These are phyloP conservation scores for Ennomos quercinarius DNA, from an alignment of 2,888 invertebrate genomes.

Conservation along the genomic window DNA sequence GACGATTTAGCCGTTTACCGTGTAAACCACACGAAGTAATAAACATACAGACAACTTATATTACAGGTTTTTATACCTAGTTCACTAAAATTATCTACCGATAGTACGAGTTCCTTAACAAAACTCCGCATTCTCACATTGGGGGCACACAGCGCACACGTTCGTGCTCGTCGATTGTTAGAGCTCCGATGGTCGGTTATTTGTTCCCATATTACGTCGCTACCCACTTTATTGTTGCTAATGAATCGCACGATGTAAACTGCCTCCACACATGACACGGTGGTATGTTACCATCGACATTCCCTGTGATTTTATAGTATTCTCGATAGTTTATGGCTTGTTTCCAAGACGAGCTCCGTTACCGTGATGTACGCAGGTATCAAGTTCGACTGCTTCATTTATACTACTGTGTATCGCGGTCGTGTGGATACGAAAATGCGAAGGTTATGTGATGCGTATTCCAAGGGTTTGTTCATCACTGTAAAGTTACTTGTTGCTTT, in stretches of 20 bases:
- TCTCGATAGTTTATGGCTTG: slow-evolving; percentile 38
- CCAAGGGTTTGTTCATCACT: too few species aligned
- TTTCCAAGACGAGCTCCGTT: slow-evolving; percentile 27
- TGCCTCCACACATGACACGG: slow-evolving; percentile 29
- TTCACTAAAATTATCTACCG: too few species aligned
- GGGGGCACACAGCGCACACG: slow-evolving; percentile 6
- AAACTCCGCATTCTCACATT: slow-evolving; percentile 1
- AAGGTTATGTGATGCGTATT: too few species aligned
- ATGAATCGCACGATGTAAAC: slow-evolving; percentile 45
- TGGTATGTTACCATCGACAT: slow-evolving; percentile 29
- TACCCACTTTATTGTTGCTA: slow-evolving; percentile 36
- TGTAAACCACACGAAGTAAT: neutral
- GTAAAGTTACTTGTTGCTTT: too few species aligned
- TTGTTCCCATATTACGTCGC: slow-evolving; percentile 46
- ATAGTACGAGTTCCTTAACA: too few species aligned
- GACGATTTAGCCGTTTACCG: too few species aligned
- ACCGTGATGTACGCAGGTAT: slow-evolving; percentile 18
- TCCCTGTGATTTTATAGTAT: slow-evolving; percentile 40
- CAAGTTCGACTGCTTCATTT: slow-evolving; percentile 28
- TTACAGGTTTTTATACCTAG: too few species aligned
- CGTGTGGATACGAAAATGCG: neutral
- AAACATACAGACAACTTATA: neutral
- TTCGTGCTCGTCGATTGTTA: slow-evolving; percentile 45
- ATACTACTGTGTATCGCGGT: neutral
- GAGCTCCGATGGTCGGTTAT: slow-evolving; percentile 48